Evolutionary conservation across 2,113 vertebrate genomes (phyloP).

Genomic region (Seriola dumerili): DNA sequence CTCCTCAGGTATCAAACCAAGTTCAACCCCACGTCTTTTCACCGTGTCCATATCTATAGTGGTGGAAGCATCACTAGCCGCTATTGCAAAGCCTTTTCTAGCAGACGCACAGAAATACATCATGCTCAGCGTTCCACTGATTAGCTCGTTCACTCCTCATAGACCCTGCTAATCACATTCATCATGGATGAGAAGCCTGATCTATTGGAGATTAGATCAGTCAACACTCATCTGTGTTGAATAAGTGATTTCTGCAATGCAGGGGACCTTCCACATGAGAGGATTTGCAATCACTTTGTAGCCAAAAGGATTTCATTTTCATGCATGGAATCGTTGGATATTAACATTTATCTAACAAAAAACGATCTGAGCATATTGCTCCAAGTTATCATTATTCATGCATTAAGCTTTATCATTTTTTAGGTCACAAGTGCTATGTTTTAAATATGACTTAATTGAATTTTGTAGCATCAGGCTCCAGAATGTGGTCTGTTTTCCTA

Average conservation of each 20-base stretch:
- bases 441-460: conserved; percentile 36
- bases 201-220: conserved; percentile 78
- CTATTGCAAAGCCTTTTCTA: conserved; percentile 25
- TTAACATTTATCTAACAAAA: conserved; percentile 64
- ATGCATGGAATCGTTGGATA: conserved; percentile 63
- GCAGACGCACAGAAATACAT: conserved; percentile 48
- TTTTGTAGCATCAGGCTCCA: conserved; percentile 4
- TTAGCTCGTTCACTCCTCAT: conserved; percentile 65
- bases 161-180: conserved; percentile 74
- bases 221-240: conserved; percentile 71
- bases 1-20: neutral
- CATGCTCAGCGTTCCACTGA: conserved; percentile 62
- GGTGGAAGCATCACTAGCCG: neutral
- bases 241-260: conserved; percentile 65
- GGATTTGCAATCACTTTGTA: conserved; percentile 60
- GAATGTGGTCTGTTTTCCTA: conserved; percentile 9
- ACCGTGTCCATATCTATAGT: conserved; percentile 3
- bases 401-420: conserved; percentile 34
- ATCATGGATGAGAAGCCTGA: conserved; percentile 71
- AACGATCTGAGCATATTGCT: conserved; percentile 51
- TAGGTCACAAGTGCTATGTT: conserved; percentile 30
- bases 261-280: conserved; percentile 62
- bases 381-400: conserved; percentile 54
- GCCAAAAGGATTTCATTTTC: conserved; percentile 70
- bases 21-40: conserved; percentile 25